Base-by-base conservation (phyloP, 2,888 invertebrate species). In the Fissipunctia ypsillon region DNA sequence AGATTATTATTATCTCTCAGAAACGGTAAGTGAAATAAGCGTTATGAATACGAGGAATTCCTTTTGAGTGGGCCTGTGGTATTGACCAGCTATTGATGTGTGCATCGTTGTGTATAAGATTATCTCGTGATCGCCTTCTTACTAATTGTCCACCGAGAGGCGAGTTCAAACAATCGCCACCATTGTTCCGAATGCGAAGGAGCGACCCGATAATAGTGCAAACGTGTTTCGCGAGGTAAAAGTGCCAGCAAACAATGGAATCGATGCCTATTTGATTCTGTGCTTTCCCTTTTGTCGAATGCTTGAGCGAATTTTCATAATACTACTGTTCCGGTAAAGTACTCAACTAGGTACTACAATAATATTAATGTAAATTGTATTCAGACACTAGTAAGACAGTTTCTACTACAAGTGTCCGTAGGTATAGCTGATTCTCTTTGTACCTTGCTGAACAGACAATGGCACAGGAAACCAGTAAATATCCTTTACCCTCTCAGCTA, bases 271-370 rank as follows among this genome's bases (percentile, higher is more conserved):
- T 92, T 93, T 91, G 90, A 93, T 93, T 91, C 90, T 87, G 85
- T 90, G 92, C 95, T 95, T 95, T 95, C 95, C 93, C 93, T 94
- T 94, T 92, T 92, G 88, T 88, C 84, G 73, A 81, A 79, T 84
- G 88, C 90, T 91, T 88, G 86, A 88, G 88, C 88, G 88, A 89
- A 90, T 90, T 90, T 88, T 88, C 88, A 89, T 89, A 89, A 90
- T 87, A 88, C 83, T 78, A 31, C 69, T 75, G 87, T 88, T 89
- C 86, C 88, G 88, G 87, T 84, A 85, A 85, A 83, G 85, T 87
- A 86, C 88, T 84, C 87, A 86, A 82, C 67, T 74, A 80, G 81
- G 83, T 79, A 79, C 69, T 74, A 73, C 73, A 71, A 71, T 78
- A 70, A 82, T 75, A 67, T 76, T 76, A 69, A 79, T 77, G 48